phyloP scores from a whole-genome alignment of 1,140 invertebrate species.

The Lepidurus apus region DNA sequence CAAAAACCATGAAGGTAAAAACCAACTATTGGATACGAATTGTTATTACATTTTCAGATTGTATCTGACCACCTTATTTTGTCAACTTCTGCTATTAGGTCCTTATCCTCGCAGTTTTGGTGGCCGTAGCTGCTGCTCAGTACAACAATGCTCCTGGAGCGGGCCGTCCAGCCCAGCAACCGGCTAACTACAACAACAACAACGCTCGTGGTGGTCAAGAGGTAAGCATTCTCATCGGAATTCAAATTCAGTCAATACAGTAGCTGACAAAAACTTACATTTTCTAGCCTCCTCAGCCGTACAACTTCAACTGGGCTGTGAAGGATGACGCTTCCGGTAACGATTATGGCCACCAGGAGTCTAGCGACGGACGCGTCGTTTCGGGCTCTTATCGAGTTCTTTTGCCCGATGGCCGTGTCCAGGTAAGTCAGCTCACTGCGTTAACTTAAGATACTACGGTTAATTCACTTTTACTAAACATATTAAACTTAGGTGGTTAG shows the following conservation, averaged over 20 bases:
- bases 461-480: background rate
- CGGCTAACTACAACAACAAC: background rate
- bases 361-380: slow-evolving; percentile 29
- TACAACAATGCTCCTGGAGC: background rate
- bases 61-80: background rate
- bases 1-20: background rate
- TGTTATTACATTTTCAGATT: too few relatives aligned
- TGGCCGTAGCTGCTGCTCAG: background rate
- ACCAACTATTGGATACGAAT: background rate
- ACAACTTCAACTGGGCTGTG: slow-evolving; percentile 17
- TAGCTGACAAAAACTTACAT: background rate
- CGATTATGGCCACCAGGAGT: slow-evolving; percentile 35
- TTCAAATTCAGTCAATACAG: too few relatives aligned
- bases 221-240: background rate
- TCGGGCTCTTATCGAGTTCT: slow-evolving; percentile 27
- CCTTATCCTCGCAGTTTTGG: background rate
- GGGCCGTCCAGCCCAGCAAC: background rate
- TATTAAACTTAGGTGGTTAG: background rate
- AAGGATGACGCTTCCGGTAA: slow-evolving; percentile 27
- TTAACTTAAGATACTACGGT: background rate
- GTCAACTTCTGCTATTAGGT: background rate
- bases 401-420: slow-evolving; percentile 25
- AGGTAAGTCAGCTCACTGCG: background rate
- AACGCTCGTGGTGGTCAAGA: background rate
- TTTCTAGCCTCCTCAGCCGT: background rate